Base-by-base conservation (phyloP, 2,888 invertebrate species). In the Cetonia aurata region DNA sequence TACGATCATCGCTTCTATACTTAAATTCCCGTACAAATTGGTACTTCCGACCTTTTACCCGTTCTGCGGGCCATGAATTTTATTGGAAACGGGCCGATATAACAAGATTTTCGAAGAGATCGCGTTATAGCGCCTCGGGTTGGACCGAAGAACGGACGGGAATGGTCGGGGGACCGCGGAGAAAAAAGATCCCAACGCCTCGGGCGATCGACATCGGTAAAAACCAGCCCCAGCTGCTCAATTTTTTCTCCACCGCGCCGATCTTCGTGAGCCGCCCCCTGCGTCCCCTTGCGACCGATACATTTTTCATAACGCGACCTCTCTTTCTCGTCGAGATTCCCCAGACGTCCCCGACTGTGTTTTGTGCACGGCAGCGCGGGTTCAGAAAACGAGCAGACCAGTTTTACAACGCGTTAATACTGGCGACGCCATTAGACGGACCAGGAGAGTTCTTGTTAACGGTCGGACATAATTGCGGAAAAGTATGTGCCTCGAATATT, bases 291-390 rank as follows among this genome's bases (percentile, higher is more conserved):
- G 1, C 37, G 15, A 12, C 50, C 77, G 80, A 82, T 83, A 83
- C 82, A 83, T 83, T 83, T 83, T 83, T 83, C 83, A 83, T 83
- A 83, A 80, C 78, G 78, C 77, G 77, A 77, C 75, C 80, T 80
- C 60, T 46, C 6, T 19, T 55, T n/a, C 31, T 55, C 79, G 80
- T 81, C 80, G 78, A 79, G 79, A 82, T 81, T 82, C 81, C 79
- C 76, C 73, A 70, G 77, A 77, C 80, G 76, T 80, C 77, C 79
- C 62, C 62, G 62, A 62, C 62, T 50, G 62, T 62, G 62, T 62
- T 62, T 62, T 62, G 62, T 62, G 62, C 62, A 25, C 46, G 25
- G 60, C 60, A 60, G 46, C 60, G 60, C 57, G 42, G 3, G 44
- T 62, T 50, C 48, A 62, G 62, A 62, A 62, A 62, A 50, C 62